A percentile compares a stretch with the other conserved stretches of the same genome.
phyloP scores from a whole-genome alignment of 2,797 vertebrate genomes.

The Sebastes taczanowskii region DNA sequence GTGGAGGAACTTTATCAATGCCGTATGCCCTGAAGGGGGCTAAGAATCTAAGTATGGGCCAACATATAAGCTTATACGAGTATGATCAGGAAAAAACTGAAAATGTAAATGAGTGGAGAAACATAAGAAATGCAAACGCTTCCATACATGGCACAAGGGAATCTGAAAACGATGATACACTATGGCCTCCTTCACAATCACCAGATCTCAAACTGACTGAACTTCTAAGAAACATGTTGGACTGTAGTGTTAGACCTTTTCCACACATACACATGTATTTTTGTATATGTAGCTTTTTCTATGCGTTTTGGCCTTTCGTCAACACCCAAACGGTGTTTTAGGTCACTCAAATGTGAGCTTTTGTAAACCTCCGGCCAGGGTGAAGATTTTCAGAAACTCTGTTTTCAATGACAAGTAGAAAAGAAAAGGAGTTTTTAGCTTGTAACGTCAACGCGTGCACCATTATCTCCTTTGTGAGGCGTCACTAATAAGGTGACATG shows the following conservation, averaged over 20 bases:
- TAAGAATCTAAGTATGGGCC: not conserved
- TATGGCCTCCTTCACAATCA: not conserved
- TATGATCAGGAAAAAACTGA: not conserved
- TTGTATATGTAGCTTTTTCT: too few relatives aligned
- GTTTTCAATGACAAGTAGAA: too few relatives aligned
- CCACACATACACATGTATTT: fast-evolving
- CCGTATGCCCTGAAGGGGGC: not conserved
- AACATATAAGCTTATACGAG: not conserved
- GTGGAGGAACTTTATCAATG: not conserved
- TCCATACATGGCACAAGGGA: not conserved
- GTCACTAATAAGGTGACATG: too few relatives aligned
- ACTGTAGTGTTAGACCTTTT: not conserved
- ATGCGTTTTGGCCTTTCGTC: too few relatives aligned
- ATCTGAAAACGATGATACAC: not conserved
- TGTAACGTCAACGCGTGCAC: too few relatives aligned
- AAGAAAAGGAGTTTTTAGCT: too few relatives aligned
- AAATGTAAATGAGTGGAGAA: not conserved
- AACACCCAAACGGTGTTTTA: too few relatives aligned
- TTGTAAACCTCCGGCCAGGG: fast-evolving
- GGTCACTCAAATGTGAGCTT: too few relatives aligned
- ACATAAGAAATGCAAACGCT: not conserved
- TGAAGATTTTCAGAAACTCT: too few relatives aligned
- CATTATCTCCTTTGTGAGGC: too few relatives aligned
- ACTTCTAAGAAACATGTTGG: not conserved
- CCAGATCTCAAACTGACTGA: not conserved